Evolutionary conservation across 2,113 vertebrate genomes (phyloP).

Genomic region (Chaetura pelagica): DNA sequence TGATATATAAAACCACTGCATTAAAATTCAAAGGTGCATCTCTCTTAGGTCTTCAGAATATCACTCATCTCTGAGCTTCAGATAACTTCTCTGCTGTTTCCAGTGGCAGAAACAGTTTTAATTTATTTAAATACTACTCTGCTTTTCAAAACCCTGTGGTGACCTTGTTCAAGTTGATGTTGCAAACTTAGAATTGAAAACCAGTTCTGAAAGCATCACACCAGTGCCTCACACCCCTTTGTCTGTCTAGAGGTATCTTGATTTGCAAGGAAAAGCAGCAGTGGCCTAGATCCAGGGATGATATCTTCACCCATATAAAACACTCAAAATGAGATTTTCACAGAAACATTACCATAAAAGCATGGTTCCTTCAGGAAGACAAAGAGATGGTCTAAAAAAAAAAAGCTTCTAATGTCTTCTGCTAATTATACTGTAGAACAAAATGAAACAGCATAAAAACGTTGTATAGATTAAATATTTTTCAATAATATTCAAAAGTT

Average conservation of each 20-base stretch:
- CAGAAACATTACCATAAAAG: background rate
- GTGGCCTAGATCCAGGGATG: background rate
- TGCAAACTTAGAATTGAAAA: background rate
- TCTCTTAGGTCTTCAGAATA: background rate
- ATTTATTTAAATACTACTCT: background rate
- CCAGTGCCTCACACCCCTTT: no score
- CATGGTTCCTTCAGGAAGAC: background rate
- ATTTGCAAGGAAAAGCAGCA: background rate
- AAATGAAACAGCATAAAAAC: background rate
- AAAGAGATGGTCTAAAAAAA: background rate
- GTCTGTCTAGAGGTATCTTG: background rate
- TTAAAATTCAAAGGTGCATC: conserved; percentile 34
- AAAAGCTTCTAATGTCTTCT: background rate
- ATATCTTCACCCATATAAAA: background rate
- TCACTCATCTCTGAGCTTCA: background rate
- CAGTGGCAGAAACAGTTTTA: background rate
- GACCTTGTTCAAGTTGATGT: background rate
- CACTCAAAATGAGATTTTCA: background rate
- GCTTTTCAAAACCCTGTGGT: background rate
- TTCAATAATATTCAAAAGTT: background rate
- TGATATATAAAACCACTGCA: conserved; percentile 4
- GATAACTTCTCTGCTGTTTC: background rate
- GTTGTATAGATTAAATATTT: background rate
- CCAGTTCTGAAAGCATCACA: background rate
- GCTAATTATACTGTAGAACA: background rate